Evolutionary conservation across 2,888 invertebrate genomes (phyloP).

Genomic region (Epistrophe grossulariae): DNA sequence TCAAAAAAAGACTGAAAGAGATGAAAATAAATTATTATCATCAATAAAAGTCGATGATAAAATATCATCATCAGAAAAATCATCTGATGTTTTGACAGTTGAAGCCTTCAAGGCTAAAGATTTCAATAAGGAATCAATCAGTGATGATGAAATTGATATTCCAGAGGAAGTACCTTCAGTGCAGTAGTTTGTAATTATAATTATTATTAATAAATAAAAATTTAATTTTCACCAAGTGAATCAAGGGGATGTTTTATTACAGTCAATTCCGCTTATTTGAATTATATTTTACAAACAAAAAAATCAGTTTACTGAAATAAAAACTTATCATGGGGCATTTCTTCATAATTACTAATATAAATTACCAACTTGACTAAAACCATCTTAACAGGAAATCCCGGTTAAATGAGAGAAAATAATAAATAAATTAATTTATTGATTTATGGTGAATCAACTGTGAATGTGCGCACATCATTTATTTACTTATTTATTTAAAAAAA

Average conservation of each 20-base stretch:
- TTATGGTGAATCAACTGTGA: no score
- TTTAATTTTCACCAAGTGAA: constrained; percentile 27
- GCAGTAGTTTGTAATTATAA: constrained; percentile 44
- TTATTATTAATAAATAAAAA: constrained; percentile 46
- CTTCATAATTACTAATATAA: no score
- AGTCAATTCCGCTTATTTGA: not conserved
- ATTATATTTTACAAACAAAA: not conserved
- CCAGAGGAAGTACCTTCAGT: constrained; percentile 54
- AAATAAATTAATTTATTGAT: no score
- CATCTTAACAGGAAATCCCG: no score
- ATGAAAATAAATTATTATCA: not conserved
- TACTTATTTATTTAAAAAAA: no score
- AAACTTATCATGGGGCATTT: no score
- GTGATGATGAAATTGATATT: constrained; percentile 49
- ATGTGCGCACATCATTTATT: no score
- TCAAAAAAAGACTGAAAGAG: constrained; percentile 11
- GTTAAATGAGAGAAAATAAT: no score
- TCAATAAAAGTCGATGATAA: not conserved
- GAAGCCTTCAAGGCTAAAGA: constrained; percentile 63
- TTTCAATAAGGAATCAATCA: constrained; percentile 61
- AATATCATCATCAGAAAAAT: constrained; percentile 13
- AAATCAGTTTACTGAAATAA: not conserved
- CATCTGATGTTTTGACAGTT: constrained; percentile 63
- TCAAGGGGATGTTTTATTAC: not conserved
- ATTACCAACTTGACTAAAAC: no score